Evolutionary conservation across 2,888 invertebrate species (phyloP), one percentile per base, ranked within the genome.

Genomic region (Terebella lapidaria): DNA sequence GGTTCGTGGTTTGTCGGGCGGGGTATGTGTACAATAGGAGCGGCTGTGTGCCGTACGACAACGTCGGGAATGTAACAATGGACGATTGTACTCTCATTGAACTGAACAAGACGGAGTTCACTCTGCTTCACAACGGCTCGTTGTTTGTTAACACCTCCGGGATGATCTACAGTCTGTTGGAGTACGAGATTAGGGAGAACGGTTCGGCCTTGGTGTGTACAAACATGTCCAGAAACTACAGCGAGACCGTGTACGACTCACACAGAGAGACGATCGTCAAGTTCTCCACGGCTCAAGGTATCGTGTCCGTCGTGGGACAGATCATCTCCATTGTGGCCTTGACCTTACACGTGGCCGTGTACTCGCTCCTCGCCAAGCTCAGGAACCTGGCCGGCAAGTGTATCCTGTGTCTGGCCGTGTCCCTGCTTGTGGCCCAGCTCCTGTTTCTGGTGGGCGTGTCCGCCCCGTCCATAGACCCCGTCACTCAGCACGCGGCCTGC

Each of bases 351-450:
- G 10, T 56, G 15, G 5, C 26, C 15, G 47, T 56, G 5, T 56
- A 56, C 26, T 24, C 25, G 4, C n/a, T 22, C 24, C 25, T 47
- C 4, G 46, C 46, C 4, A 5, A 22, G n/a, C 24, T 56, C 3
- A 15, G 56, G 18, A 56, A 56, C 47, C 45, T 56, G 25, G 56
- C 56, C 10, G 56, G 56, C n/a, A 10, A 46, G 22, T n/a, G 24
- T 22, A 4, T 56, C 15, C 45, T 56, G 46, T 24, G 24, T 18
- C 47, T 56, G 46, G 5, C 47, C 10, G 45, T 18, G 4, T 3
- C 25, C 15, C 56, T 56, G 46, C 27, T 56, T 22, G n/a, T 47
- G 15, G 56, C 56, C 5, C 56, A 56, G 18, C 26, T 56, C 22
- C 46, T 56, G 24, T 47, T 56, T 18, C n/a, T 56, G 18, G 4